phyloP scores from a whole-genome alignment of 2,888 invertebrate genomes.

The Caradrina clavipalpis region DNA sequence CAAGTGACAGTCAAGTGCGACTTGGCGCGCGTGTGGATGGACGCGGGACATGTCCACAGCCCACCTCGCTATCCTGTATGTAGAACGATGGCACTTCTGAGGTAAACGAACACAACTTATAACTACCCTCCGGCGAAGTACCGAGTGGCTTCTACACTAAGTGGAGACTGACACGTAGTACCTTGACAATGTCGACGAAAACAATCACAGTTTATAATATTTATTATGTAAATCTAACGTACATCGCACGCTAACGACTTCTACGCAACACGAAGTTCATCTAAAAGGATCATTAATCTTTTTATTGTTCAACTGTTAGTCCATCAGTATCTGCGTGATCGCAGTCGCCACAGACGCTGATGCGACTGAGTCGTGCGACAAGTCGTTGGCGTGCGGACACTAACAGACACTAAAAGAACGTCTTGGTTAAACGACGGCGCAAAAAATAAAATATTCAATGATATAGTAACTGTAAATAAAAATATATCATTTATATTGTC shows the following conservation, averaged over 20 bases:
- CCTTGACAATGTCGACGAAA: conserved; percentile 81
- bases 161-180: conserved; percentile 73
- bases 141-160: conserved; percentile 63
- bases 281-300: not conserved
- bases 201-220: conserved; percentile 81
- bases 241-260: conserved; percentile 38
- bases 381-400: conserved; percentile 49
- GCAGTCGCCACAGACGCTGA: conserved; percentile 5
- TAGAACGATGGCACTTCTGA: conserved; percentile 85
- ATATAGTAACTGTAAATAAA: conserved; percentile 87
- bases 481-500: conserved; percentile 88
- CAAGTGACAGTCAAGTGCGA: conserved; percentile 32
- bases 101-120: conserved; percentile 85
- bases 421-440: conserved; percentile 68
- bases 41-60: conserved; percentile 46
- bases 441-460: conserved; percentile 76
- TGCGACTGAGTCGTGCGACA: conserved; percentile 28
- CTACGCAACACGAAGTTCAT: conserved; percentile 5
- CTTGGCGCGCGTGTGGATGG: conserved; percentile 18
- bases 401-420: conserved; percentile 62
- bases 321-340: conserved; percentile 2
- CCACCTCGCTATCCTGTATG: conserved; percentile 54
- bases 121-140: conserved; percentile 72
- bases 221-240: conserved; percentile 63
- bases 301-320: not conserved